Evolutionary conservation across 2,113 vertebrate genomes (phyloP), one percentile per base, ranked within the genome.

Genomic region (Apaloderma vittatum): DNA sequence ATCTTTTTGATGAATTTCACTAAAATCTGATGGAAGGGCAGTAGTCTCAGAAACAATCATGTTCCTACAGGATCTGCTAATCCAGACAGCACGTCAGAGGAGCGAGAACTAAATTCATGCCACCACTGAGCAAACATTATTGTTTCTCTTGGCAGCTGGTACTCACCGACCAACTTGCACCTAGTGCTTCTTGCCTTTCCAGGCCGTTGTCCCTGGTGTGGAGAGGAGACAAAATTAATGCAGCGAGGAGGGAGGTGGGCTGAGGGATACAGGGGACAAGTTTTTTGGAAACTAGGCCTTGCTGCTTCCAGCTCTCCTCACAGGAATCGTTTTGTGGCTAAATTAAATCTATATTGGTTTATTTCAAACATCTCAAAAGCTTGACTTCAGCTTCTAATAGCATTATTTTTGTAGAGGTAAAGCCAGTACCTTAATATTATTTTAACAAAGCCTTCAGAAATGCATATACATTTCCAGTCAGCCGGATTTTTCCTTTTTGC

Each of bases 401-500:
- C 86, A 80, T 89, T 90, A 68, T 78, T 97, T 93, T 92, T 90
- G 75, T 59, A 70, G 68, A 90, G 3, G 34, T 93, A 92, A 95
- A 94, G 77, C 85, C 43, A 72, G 45, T n/a, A 78, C 89, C 95
- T 96, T 97, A 91, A 95, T 87, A 74, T 97, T 95, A 79, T 95
- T 97, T 92, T 96, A 94, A 88, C 77, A 93, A 95, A 93, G n/a
- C 87, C 84, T 93, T 96, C 86, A 97, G 93, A 96, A 96, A 94
- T 94, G 95, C 92, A 94, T 92, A 88, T 94, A 74, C 63, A 95
- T 98, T 98, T 96, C 96, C 96, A 97, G 92, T 97, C 97, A 97
- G 96, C 96, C 91, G 23, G 92, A 97, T 97, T 97, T 97, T 98
- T 98, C 96, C 96, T 97, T 98, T 97, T 96, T 94, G 97, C 97